These are phyloP conservation scores for Drosophila willistoni DNA, from an alignment of 1,140 invertebrate genomes.

Conservation along the genomic window DNA sequence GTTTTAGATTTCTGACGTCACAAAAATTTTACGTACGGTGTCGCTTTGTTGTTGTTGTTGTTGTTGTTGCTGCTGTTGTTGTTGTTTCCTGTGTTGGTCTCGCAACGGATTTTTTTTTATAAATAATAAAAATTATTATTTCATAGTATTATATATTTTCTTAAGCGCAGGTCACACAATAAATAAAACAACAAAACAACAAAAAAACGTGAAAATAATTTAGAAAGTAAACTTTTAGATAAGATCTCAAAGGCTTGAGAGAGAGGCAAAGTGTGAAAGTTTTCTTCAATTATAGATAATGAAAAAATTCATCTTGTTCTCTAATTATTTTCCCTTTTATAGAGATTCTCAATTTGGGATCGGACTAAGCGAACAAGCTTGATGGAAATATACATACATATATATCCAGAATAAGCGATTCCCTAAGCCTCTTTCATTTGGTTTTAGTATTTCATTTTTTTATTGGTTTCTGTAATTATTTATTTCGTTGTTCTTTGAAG, in stretches of 20 bases:
- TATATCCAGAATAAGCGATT: neutral
- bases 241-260: neutral
- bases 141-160: neutral
- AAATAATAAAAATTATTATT: conserved; percentile 56
- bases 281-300: neutral
- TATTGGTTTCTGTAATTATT: neutral
- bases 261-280: neutral
- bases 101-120: conserved; percentile 72
- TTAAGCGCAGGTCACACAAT: conserved; percentile 10
- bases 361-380: neutral
- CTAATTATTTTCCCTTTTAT: neutral
- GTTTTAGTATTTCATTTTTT: conserved; percentile 1
- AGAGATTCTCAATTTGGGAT: neutral
- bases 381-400: neutral
- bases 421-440: conserved; percentile 8
- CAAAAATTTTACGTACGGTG: conserved; percentile 73
- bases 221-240: neutral
- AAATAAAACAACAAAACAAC: conserved; percentile 16
- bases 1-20: conserved; percentile 78
- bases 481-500: neutral
- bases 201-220: neutral
- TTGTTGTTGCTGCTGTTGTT: conserved; percentile 18
- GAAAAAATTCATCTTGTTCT: neutral
- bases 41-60: conserved; percentile 51
- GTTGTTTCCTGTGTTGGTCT: conserved; percentile 51